Evolutionary conservation across 2,797 vertebrate genomes (phyloP), one percentile per base, ranked within the genome.

Genomic region (Silurus aristotelis): DNA sequence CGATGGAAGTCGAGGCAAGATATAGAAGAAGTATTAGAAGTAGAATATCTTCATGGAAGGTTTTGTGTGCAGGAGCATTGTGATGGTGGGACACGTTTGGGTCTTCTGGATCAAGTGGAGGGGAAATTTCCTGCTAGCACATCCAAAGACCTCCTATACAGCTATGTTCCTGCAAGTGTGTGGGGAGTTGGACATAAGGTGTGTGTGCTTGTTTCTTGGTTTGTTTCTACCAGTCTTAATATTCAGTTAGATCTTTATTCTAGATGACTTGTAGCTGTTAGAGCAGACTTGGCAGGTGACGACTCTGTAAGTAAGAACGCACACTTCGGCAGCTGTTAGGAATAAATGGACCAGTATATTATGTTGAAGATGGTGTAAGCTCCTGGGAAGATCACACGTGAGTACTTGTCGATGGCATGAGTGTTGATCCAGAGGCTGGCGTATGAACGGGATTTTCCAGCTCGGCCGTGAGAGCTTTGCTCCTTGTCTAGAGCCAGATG

Each of bases 331-430:
- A 12, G 66, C 82, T 66, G 88, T 92, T 96, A 97, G 73, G 93
- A 96, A 92, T 98, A 98, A 91, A 97, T 96, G 10, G 96, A 96
- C 97, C 97, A 99, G 92, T 99, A 99, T 94, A 98, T 97, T 90
- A 98, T 90, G 84, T 98, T 99, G 92, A 99, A 99, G 67, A 98
- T 91, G 73, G 96, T 94, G 82, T 98, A 99, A 0, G 97, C 94
- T 0, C 95, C 96, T 10, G 97, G 97, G 67, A 98, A 98, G 91
- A 97, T 92, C 78, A 97, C 93, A 84, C 97, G 93, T 56, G 97
- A 97, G 93, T 98, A 98, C 88, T 97, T 97, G 93, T 98, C 97
- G 38, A 98, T 98, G 87, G 95, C 94, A 0, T 98, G 97, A 1
- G 97, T 98, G 93, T 98, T 96, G 0, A 99, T 97, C 84, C 95